Evolutionary conservation across 2,113 vertebrate species (phyloP).

Genomic region (Macaca fascicularis): T2T-MFA8v1.1 NC_088376.1:169389001-169389500

Average conservation of each 20-base stretch:
- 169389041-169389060: not conserved
- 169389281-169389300: not conserved
- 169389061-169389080: not conserved
- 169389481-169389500: not conserved
- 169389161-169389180: conserved; percentile 14
- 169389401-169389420: not conserved
- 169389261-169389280: conserved; percentile 12
- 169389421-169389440: not conserved
- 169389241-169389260: not conserved
- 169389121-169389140: not conserved
- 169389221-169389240: not conserved
- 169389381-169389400: conserved; percentile 31
- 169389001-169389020: not conserved
- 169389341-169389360: conserved; percentile 14
- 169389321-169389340: not conserved
- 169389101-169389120: not conserved
- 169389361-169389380: not conserved
- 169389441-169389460: not conserved
- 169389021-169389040: not conserved
- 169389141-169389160: conserved; percentile 28
- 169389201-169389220: not conserved
- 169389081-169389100: not conserved
- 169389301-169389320: not conserved
- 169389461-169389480: conserved; percentile 48
- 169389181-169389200: not conserved